Percentiles rank a stretch among this genome's conserved stretches.
Evolutionary conservation across 2,797 vertebrate species (phyloP).

Genomic region (Chiloscyllium punctatum): DNA sequence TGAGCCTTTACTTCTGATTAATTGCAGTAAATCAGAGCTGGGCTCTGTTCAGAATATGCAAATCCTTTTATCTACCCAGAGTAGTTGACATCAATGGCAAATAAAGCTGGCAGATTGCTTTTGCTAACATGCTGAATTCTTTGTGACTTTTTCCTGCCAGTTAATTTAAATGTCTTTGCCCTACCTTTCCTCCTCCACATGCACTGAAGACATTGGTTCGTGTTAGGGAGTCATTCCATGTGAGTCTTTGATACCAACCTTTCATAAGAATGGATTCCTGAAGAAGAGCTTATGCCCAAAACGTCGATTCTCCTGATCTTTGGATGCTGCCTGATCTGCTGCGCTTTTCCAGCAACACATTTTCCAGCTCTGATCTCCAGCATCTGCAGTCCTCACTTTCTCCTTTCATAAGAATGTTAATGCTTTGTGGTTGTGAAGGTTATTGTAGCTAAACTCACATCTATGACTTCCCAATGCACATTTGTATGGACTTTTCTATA

Average conservation of each 20-base stretch:
- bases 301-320: no score
- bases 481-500: not conserved
- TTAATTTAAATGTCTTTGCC: not conserved
- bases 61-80: not conserved
- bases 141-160: not conserved
- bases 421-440: not conserved
- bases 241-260: not conserved
- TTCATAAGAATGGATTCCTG: no score
- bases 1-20: conserved; percentile 10
- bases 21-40: not conserved
- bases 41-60: not conserved
- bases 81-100: not conserved
- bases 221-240: not conserved
- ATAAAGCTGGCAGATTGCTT: not conserved
- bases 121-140: not conserved
- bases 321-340: no score
- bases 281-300: no score
- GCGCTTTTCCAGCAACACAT: no score
- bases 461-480: not conserved
- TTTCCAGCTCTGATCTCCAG: no score
- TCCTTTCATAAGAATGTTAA: not conserved
- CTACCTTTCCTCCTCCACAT: not conserved
- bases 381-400: no score
- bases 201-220: not conserved
- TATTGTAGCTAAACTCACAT: not conserved